Evolutionary conservation across 2,113 vertebrate species (phyloP), one percentile per base, ranked within the genome.

Genomic region (Leptobrachium leishanense): DNA sequence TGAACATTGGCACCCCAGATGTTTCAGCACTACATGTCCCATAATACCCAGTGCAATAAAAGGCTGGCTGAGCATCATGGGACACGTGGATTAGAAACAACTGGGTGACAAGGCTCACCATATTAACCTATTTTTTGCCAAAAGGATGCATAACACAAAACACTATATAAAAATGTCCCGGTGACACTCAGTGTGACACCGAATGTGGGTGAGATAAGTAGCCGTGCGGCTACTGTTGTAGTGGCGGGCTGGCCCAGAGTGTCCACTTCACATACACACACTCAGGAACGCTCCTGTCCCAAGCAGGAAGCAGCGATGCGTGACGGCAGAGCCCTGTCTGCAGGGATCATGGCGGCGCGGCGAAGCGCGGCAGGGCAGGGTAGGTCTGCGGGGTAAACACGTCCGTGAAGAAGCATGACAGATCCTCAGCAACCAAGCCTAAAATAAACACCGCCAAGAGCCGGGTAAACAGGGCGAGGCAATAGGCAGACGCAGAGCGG

Each of bases 371-470:
- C 6, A 12, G 4, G 40, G 44, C 43, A 64, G 7, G 31, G 50
- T 71, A 11, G 10, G 53, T 71, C 68, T 20, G 43, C 68, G 44
- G 68, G 39, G 76, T 65, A 79, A 79, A 79, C 76, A 79, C 57
- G 41, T 62, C n/a, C n/a, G 11, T 71, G 63, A 64, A 50, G 67
- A 5, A 39, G 54, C 67, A 46, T 77, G 76, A 77, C 76, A 77
- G 76, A 77, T 70, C 41, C 76, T 77, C 76, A 31, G 76, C 76
- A 79, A 79, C 76, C 57, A 2, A 55, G 39, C 43, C 68, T 13
- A n/a, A 72, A 64, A 69, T 71, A 50, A 63, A 68, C 50, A 78
- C 42, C 43, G 53, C 20, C 5, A 10, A 11, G 9, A 62, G 57
- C 4, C 15, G 31, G 40, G 15, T 46, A 78, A 71, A 78, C 68